Base-by-base conservation (phyloP, 2,888 invertebrate species). In the Lacanobia wlatinum region DNA sequence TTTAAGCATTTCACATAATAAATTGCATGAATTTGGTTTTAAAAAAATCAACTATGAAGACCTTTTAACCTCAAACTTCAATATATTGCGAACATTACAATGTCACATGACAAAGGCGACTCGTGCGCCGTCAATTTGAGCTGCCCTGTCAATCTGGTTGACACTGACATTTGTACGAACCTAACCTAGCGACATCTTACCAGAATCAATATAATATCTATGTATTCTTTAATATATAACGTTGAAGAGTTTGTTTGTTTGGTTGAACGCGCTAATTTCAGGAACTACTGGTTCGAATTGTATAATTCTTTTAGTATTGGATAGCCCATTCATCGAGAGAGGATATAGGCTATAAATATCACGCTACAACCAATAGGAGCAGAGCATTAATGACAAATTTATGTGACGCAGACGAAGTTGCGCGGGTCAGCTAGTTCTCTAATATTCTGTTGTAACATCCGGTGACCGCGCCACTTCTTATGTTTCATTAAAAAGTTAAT, bases 51-150 rank as follows among this genome's bases (percentile, higher is more conserved):
- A n/a, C n/a, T n/a, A n/a, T n/a, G n/a, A n/a, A n/a, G n/a, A n/a
- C 60, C 23, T 76, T 61, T 70, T 61, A 52, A 60, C 55, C 53
- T 55, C 14, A 40, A 40, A 65, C 65, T 53, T 43, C 53, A 53
- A n/a, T 48, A 48, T n/a, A 21, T 48, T 16, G 66, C 38, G 1
- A 74, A 73, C 16, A 78, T 64, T 72, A 18, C 28, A 71, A 48
- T 56, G 60, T 64, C 78, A 70, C n/a, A 34, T 52, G 62, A 62
- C 61, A 58, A 50, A 79, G 60, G 38, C 48, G 66, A 65, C 63
- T 83, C 88, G 86, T 88, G 88, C 63, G 67, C 64, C 52, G 76
- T 74, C 79, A 88, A 88, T 88, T 88, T 83, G 87, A 85, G 66
- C 80, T 74, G 55, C 28, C 46, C 70, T 84, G 84, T 84, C 82